Base-by-base conservation (phyloP, 2,888 invertebrate genomes). In the Odontothrips loti region DNA sequence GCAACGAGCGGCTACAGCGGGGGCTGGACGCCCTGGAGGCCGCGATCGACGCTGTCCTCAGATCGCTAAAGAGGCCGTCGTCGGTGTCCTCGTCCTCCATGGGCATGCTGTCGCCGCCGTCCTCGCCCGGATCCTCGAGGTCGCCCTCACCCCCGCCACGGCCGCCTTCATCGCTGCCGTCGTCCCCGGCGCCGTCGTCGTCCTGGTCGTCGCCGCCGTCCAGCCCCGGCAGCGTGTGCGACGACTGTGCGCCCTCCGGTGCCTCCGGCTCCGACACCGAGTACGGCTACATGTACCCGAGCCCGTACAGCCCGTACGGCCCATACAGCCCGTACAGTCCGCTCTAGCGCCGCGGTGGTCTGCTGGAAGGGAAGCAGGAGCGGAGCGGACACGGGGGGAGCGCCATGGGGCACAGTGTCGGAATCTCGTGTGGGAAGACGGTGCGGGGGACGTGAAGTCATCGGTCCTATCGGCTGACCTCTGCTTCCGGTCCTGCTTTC, bases 1-100 rank as follows among this genome's bases (percentile, higher is more conserved):
- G 84, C 81, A 86, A 86, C 82, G 84, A 84, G 47, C 81, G 84
- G 43, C 83, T 86, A 17, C 85, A 86, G 80, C 83, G 84, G 80
- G 85, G 86, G 29, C 83, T 86, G 78, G 83, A 84, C 23, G 83
- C 84, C 48, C 83, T 86, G 43, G 84, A 85, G 79, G 83, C 83
- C n/a, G 85, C 34, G 2, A 43, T 43, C 68, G 23, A 27, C 68
- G 68, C 68, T 15, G 58, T 58, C 58, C 23, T 27, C 68, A 75
- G 58, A 17, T 58, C 58, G 15, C 17, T 58, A 11, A 23, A 23
- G 68, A 27, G 68, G 68, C 68, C 27, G 27, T 8, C 68, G 9
- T 17, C 48, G 48, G 48, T n/a, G n/a, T 43, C 34, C 34, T 43
- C 58, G 0, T 58, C 15, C 58, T 58, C 68, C 68, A 12, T 27